Evolutionary conservation across 2,888 invertebrate species (phyloP).

Genomic region (Byasa hedistus): DNA sequence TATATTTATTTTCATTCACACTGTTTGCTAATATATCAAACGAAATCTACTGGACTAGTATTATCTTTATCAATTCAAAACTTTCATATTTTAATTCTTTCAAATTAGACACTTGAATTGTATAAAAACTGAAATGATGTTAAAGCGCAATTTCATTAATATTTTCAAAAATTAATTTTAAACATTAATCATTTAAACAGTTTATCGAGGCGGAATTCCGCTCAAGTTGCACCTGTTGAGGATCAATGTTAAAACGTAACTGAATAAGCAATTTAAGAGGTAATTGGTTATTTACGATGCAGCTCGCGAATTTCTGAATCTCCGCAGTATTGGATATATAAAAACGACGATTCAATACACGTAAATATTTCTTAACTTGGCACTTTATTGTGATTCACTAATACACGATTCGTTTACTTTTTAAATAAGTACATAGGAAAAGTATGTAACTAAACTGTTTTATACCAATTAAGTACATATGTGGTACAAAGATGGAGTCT

Average conservation of each 20-base stretch:
- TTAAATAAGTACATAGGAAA: constrained; percentile 8
- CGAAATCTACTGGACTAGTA: too few relatives aligned
- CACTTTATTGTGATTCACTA: constrained; percentile 35
- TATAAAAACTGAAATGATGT: too few relatives aligned
- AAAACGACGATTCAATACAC: constrained; percentile 37
- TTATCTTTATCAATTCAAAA: too few relatives aligned
- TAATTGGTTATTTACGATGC: constrained; percentile 41
- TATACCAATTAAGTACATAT: too few relatives aligned
- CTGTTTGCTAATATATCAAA: too few relatives aligned
- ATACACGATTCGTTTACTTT: constrained; percentile 39
- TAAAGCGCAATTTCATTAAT: too few relatives aligned
- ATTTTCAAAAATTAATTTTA: too few relatives aligned
- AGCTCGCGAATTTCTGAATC: constrained; percentile 37
- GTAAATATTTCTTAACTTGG: constrained; percentile 39
- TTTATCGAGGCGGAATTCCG: constrained; percentile 1
- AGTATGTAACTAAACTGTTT: not conserved
- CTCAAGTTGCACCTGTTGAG: constrained; percentile 13
- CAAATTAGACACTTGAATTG: too few relatives aligned
- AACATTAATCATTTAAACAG: not conserved
- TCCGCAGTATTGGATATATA: constrained; percentile 35
- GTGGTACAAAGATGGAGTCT: too few relatives aligned
- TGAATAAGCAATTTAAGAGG: constrained; percentile 20
- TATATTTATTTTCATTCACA: too few relatives aligned
- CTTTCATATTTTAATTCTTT: too few relatives aligned
- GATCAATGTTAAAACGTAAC: constrained; percentile 17